These are phyloP conservation scores for Perognathus longimembris DNA, from an alignment of 2,113 vertebrate genomes.

Conservation along the genomic window DNA sequence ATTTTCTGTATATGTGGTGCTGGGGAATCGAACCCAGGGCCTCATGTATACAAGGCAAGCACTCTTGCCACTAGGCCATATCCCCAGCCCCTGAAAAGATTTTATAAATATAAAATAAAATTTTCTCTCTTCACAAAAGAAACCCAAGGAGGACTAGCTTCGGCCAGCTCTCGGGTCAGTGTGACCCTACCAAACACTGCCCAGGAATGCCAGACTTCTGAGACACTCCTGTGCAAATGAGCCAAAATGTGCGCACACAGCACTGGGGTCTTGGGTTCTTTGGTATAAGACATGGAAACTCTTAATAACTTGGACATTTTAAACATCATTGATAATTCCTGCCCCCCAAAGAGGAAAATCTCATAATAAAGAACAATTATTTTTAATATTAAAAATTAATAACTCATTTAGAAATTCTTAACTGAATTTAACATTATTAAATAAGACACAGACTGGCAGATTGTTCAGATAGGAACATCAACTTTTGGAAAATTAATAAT, in stretches of 20 bases:
- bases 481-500: conserved; percentile 36
- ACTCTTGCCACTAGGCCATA: no score
- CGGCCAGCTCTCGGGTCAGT: neutral
- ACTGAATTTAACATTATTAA: neutral
- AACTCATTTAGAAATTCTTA: conserved; percentile 43
- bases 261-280: no score
- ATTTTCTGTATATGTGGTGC: no score
- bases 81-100: no score
- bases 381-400: neutral
- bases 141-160: neutral
- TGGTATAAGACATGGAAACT: neutral
- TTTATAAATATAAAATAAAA: neutral
- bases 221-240: neutral
- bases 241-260: neutral
- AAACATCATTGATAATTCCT: conserved; percentile 23
- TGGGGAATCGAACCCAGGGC: no score
- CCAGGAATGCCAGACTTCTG: neutral
- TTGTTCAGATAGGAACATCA: neutral
- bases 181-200: neutral
- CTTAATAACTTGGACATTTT: neutral
- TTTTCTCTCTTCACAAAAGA: neutral
- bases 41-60: no score
- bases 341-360: neutral
- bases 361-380: neutral
- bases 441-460: neutral